Base-by-base conservation (phyloP, 2,888 invertebrate genomes). In the Liopterus haemorrhoidalis region DNA sequence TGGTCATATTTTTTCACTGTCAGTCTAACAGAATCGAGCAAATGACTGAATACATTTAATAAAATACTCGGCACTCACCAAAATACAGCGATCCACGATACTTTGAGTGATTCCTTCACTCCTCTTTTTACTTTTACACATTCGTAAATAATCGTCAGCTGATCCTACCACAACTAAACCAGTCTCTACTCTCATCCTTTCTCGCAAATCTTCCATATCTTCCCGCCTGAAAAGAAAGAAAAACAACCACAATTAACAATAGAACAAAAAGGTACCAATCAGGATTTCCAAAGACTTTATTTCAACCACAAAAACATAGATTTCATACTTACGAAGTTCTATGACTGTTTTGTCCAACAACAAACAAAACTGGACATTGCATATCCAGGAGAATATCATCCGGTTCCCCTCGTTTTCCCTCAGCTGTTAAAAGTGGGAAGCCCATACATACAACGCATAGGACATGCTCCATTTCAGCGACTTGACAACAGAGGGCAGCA, bases 141-240 rank as follows among this genome's bases (percentile, higher is more conserved):
- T 74, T 27, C 85, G 69, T 12, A 90, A 67, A 41, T 78, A 72
- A 62, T 86, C 84, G 65, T 89, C 87, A 1, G 85, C 86, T 24
- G 83, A 81, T 15, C 88, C 88, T 11, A 90, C 82, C 9, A 90
- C 76, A 22, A 89, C 73, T 22, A 89, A 65, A 38, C 82, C 79
- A 2, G 85, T 83, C 60, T 86, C 84, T 0, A 83, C 81, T 51
- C 80, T 72, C 79, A 90, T 81, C 50, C 78, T 76, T 58, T 84
- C 84, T 3, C 89, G 70, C 25, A 88, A 63, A 41, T 82, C 81
- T 64, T 89, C 88, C 57, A 90, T 71, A 63, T 85, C 85, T 59
- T 87, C 85, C 37, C 80, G 72, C 25, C 80, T 80, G 46, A 61
- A 8, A 36, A 6, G 16, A 36, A 22, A 21, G 6, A 56, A 59